Conservation (phyloP, 2,888 invertebrate species). For the Epinotia ramella region DNA sequence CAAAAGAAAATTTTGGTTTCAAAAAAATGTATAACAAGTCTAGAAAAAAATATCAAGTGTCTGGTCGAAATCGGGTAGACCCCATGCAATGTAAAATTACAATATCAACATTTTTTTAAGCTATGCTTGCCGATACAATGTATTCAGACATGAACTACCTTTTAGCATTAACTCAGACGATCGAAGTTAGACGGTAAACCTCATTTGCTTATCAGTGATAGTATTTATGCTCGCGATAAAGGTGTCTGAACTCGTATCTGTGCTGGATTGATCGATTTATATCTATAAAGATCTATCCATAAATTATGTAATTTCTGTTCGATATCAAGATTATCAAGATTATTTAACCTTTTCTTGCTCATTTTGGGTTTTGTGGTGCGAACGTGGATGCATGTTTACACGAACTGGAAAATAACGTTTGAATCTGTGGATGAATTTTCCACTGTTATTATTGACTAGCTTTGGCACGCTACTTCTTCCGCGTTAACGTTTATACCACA, state of each 20-base stretch:
- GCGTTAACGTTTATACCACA: too few relatives aligned
- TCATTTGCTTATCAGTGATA: slow-evolving; percentile 10
- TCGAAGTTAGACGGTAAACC: neutral
- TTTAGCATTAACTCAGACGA: slow-evolving; percentile 6
- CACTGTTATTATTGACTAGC: too few relatives aligned
- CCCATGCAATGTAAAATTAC: too few relatives aligned
- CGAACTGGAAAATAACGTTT: neutral
- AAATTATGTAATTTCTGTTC: neutral
- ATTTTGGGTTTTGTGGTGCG: neutral
- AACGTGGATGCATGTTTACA: neutral
- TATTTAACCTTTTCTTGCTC: neutral
- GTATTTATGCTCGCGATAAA: slow-evolving; percentile 22
- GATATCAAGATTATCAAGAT: neutral
- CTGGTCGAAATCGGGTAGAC: too few relatives aligned
- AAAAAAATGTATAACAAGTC: too few relatives aligned
- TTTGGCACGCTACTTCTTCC: too few relatives aligned
- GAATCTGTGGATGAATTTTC: too few relatives aligned
- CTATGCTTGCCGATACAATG: too few relatives aligned
- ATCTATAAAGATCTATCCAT: slow-evolving; percentile 7
- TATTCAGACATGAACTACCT: neutral
- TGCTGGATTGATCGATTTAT: slow-evolving; percentile 40
- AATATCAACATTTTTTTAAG: too few relatives aligned
- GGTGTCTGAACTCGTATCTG: slow-evolving; percentile 14
- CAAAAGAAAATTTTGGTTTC: too few relatives aligned
- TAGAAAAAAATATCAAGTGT: too few relatives aligned